A percentile compares a stretch with the other conserved stretches of the same genome.
Evolutionary conservation across 2,888 invertebrate species (phyloP).

Genomic region (Tolmerus cingulatus): DNA sequence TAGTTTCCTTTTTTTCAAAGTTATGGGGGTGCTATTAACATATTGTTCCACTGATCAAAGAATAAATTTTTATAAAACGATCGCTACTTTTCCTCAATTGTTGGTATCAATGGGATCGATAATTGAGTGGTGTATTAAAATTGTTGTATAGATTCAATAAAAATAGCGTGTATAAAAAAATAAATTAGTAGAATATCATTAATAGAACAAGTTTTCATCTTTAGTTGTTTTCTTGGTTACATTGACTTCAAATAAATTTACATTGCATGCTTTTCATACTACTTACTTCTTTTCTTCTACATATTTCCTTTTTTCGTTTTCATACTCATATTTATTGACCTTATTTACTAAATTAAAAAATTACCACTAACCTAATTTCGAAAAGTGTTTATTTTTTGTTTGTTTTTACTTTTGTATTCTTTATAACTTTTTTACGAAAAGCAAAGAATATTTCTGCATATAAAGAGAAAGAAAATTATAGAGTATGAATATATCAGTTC

Average conservation of each 20-base stretch:
- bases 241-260: constrained; percentile 23
- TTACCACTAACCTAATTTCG: constrained; percentile 18
- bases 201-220: constrained; percentile 5
- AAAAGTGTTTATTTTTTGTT: constrained; percentile 1
- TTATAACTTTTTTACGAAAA: neutral
- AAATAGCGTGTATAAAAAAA: constrained; percentile 26
- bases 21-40: neutral
- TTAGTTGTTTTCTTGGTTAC: neutral
- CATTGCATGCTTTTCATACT: neutral
- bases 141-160: constrained; percentile 24
- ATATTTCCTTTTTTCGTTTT: neutral
- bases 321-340: neutral
- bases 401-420: neutral
- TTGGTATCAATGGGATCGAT: neutral
- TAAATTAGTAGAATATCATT: constrained; percentile 27
- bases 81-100: neutral
- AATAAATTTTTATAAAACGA: constrained; percentile 7
- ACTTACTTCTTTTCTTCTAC: neutral
- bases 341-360: constrained; percentile 35
- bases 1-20: neutral
- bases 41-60: neutral
- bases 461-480: neutral
- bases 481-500: neutral
- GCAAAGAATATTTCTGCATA: neutral
- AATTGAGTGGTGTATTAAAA: constrained; percentile 19